Evolutionary conservation across 2,888 invertebrate genomes (phyloP), one percentile per base, ranked within the genome.

Genomic region (Parnassius glacialis): DNA sequence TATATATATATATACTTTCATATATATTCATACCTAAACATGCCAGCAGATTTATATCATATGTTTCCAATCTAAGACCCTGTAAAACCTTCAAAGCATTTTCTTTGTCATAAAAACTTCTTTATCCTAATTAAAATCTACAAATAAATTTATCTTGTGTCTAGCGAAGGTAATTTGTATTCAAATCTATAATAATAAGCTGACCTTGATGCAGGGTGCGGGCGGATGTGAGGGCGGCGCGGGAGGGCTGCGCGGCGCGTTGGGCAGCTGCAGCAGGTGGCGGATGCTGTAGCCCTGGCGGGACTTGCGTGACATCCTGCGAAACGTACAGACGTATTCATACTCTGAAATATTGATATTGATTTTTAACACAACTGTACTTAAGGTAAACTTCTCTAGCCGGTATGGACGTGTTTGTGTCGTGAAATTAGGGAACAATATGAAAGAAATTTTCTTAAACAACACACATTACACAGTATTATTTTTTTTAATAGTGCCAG

Each of bases 261-360:
- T 83, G 42, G 92, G 92, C 69, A 92, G 75, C 76, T 92, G 92
- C 52, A 92, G 87, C 56, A 92, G 78, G 67, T 92, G 91, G 41
- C 92, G 84, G 70, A 92, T 92, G 80, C 88, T 91, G 83, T 92
- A 92, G 55, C 90, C 89, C 65, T 90, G 89, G 41, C 90, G 87
- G 59, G 87, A 83, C 71, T 90, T 91, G 64, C 89, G 88, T 72
- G 92, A 91, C 92, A 92, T 92, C 78, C 92, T 92, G 82, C 1
- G 62, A 73, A 62, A 61, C 9, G 34, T 16, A 53, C 52, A 47
- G 5, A 48, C 20, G 42, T 48, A 10, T 52, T 45, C 10, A 53
- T 47, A 11, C 13, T 43, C 42, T 9, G 10, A 10, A 44, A 52
- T 58, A 52, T 45, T 34, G n/a, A 51, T 51, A 50, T 57, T 50